These are phyloP conservation scores for Charaxes varanes DNA, from an alignment of 1,140 invertebrate species.

Conservation along the genomic window DNA sequence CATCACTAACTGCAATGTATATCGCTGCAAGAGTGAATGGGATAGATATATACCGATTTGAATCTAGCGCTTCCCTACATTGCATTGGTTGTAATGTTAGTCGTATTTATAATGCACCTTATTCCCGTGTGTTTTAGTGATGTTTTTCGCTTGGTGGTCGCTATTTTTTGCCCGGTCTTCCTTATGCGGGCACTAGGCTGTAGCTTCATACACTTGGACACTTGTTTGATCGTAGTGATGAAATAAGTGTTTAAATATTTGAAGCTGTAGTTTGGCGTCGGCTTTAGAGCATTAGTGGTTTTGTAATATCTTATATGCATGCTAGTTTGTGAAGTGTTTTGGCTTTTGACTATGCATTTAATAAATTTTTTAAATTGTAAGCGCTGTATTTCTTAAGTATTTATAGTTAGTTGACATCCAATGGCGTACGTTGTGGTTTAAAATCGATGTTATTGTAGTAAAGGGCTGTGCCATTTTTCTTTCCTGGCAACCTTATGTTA, in stretches of 20 bases:
- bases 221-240: too few relatives aligned
- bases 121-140: conserved; percentile 23
- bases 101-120: conserved; percentile 24
- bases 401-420: conserved; percentile 14
- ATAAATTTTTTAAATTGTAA: conserved; percentile 9
- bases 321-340: conserved; percentile 44
- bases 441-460: conserved; percentile 6
- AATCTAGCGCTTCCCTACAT: conserved; percentile 25
- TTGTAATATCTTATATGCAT: conserved; percentile 22
- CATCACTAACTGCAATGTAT: conserved; percentile 4
- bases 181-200: too few relatives aligned
- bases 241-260: too few relatives aligned
- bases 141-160: conserved; percentile 42
- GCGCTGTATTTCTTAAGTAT: conserved; percentile 7
- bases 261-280: too few relatives aligned
- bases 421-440: too few relatives aligned
- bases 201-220: too few relatives aligned
- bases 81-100: conserved; percentile 13
- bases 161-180: conserved; percentile 48
- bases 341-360: conserved; percentile 44
- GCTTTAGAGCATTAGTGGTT: conserved; percentile 25
- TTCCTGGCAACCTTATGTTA: too few relatives aligned
- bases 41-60: conserved; percentile 6
- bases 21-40: conserved; percentile 9
- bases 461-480: conserved; percentile 3